A percentile compares a stretch with the other conserved stretches of the same genome.
Conservation (phyloP, 1,140 invertebrate genomes). For the Nasonia longicornis region DNA sequence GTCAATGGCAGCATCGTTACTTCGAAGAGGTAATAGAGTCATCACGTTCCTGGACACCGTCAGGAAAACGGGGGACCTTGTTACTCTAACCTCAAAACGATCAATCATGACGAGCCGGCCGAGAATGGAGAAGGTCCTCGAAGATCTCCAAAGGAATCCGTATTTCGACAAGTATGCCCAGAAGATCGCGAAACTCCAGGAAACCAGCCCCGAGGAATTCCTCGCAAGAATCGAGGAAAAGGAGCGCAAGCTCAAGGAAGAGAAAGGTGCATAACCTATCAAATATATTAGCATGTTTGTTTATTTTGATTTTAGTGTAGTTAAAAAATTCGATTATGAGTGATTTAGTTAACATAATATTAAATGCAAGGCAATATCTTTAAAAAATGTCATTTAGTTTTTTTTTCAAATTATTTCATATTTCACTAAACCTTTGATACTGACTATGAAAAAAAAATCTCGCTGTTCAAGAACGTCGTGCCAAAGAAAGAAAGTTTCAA, state of each 20-base stretch:
- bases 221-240: constrained; percentile 75
- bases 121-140: constrained; percentile 72
- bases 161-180: constrained; percentile 86
- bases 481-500: constrained; percentile 53
- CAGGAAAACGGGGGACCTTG: not conserved
- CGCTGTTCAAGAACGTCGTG: constrained; percentile 57
- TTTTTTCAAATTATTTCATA: constrained; percentile 4
- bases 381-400: constrained; percentile 19
- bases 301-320: constrained; percentile 3
- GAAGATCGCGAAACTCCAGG: constrained; percentile 81
- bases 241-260: constrained; percentile 67
- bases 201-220: constrained; percentile 82
- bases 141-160: constrained; percentile 80
- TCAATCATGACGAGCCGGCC: constrained; percentile 70
- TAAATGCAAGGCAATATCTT: constrained; percentile 32
- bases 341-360: not conserved
- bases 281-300: not conserved
- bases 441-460: constrained; percentile 46
- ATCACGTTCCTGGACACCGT: not conserved
- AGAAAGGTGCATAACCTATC: constrained; percentile 59
- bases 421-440: constrained; percentile 16
- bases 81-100: constrained; percentile 52
- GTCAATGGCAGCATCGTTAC: constrained; percentile 37
- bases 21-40: constrained; percentile 13
- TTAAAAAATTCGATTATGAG: not conserved